A percentile compares a stretch with the other conserved stretches of the same genome.
These are phyloP conservation scores for Lithobates pipiens DNA, from an alignment of 2,797 vertebrate species.

Conservation along the genomic window DNA sequence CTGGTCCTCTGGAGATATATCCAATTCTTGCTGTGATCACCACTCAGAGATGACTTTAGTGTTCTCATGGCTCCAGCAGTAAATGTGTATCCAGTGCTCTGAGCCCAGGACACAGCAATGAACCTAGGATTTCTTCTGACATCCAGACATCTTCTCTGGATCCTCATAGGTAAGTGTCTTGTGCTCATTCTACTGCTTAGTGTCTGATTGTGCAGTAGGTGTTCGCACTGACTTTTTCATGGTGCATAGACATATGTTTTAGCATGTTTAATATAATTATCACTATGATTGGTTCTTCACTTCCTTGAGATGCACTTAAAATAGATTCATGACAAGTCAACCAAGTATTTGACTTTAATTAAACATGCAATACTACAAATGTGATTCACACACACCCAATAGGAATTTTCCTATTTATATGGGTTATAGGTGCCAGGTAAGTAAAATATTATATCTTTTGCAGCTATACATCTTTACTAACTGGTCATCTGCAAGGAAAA, in stretches of 20 bases:
- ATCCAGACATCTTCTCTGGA: constrained; percentile 56
- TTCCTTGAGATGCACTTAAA: neutral
- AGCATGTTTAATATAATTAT: neutral
- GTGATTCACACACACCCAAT: neutral
- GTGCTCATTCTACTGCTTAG: neutral
- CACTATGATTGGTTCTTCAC: neutral
- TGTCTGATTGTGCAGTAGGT: neutral
- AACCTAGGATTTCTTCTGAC: constrained; percentile 40
- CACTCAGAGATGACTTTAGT: neutral
- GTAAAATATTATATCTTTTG: neutral
- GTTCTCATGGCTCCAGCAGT: constrained; percentile 28
- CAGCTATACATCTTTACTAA: neutral
- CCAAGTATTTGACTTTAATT: neutral
- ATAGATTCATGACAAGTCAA: neutral
- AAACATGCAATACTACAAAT: neutral
- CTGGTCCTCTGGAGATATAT: neutral
- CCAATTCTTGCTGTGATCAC: neutral
- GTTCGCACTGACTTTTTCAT: neutral
- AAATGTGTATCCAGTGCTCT: constrained; percentile 2
- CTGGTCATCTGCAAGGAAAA: no score
- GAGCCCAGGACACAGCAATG: constrained; percentile 35
- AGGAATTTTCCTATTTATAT: neutral
- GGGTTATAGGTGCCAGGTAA: neutral
- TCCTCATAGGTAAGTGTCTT: constrained; percentile 42
- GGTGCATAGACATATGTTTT: neutral